Percentiles rank a stretch among this genome's conserved stretches.
phyloP scores from a whole-genome alignment of 2,113 vertebrate species.

The Theristicus caerulescens region DNA sequence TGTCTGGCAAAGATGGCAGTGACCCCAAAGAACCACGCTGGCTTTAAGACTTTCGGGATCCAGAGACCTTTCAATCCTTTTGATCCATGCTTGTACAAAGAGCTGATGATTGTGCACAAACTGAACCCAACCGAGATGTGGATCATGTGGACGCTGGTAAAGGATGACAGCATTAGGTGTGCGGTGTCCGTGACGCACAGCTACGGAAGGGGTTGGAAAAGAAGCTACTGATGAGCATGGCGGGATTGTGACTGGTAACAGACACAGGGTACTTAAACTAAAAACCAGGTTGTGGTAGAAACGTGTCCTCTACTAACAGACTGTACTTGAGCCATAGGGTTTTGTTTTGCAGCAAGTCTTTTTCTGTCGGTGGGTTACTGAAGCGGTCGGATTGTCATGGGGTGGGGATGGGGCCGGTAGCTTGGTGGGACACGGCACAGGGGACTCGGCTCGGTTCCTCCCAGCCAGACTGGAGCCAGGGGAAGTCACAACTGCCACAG shows the following conservation, averaged over 20 bases:
- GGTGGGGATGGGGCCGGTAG: background rate
- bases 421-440: rapidly evolving
- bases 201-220: background rate
- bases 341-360: background rate
- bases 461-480: background rate
- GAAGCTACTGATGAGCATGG: background rate
- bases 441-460: rapidly evolving
- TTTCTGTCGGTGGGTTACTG: background rate
- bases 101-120: constrained; percentile 76
- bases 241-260: rapidly evolving
- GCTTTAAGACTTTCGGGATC: constrained; percentile 82
- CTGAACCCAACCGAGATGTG: constrained; percentile 76
- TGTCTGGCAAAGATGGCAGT: constrained; percentile 75
- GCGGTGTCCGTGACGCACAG: background rate
- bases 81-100: constrained; percentile 76
- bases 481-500: background rate
- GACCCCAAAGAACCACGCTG: constrained; percentile 68
- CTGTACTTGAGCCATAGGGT: background rate
- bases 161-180: constrained; percentile 66
- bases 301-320: background rate
- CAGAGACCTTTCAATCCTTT: constrained; percentile 68
- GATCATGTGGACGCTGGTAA: constrained; percentile 81
- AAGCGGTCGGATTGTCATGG: background rate
- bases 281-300: background rate
- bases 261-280: background rate